Base-by-base conservation (phyloP, 2,797 vertebrate genomes). In the Ptychadena robeensis region DNA sequence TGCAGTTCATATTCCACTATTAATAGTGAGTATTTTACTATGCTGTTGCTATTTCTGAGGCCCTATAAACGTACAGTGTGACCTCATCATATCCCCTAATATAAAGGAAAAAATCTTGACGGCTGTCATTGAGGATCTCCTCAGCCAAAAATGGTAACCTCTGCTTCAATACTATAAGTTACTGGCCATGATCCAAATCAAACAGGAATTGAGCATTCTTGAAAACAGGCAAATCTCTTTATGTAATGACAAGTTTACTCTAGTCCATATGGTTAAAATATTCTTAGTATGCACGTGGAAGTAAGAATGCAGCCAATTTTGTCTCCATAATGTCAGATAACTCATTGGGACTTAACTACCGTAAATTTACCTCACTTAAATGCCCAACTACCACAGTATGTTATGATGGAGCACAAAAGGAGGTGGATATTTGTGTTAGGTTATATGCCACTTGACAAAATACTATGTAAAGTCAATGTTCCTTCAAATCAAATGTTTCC, bases 401-500 rank as follows among this genome's bases (percentile, higher is more conserved):
- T 15, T 44, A 44, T 15, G 4, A 5, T 22, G 44, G 18, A 53
- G 18, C 2, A 1, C 18, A 53, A 53, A 18, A 7, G 4, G 15
- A 53, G 44, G 44, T 53, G 1, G 44, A 53, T 53, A 53, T 53
- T 12, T 18, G 18, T 44, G 18, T 44, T 44, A 44, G 18, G 14
- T 15, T 14, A 44, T 15, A 18, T 53, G 44, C 5, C 44, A 3
- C 14, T 44, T 44, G 40, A 53, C 18, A n/a, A 53, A 53, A 53
- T 53, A 53, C 6, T 22, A 22, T 22, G 44, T 22, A 7, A 0
- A 2, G 18, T 53, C 18, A 53, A 53, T 53, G 44, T 53, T 3
- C 22, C 8, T 53, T 53, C 40, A 40, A n/a, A 38, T 32, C 61
- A 66, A 66, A 77, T 48, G 37, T 66, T 77, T 38, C 18, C 44